Conservation (phyloP, 2,113 vertebrate genomes). For the Esox niger region DNA sequence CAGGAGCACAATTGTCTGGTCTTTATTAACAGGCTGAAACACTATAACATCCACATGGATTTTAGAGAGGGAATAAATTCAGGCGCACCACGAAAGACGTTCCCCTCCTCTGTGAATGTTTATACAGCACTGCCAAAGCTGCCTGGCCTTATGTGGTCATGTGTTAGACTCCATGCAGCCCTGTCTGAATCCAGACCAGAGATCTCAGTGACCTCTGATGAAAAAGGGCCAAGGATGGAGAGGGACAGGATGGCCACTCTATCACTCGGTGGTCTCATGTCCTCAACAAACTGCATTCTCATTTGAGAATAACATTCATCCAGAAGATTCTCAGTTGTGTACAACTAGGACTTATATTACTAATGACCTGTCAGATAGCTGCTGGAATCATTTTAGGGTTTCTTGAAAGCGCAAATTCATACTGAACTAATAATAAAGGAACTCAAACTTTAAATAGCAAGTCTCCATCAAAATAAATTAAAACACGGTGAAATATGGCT, state of each 20-base stretch:
- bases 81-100: slow-evolving; percentile 38
- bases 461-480: too few relatives aligned
- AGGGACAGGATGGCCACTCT: slow-evolving; percentile 11
- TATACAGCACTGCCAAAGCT: slow-evolving; percentile 60
- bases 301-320: not conserved
- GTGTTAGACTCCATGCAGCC: slow-evolving; percentile 36
- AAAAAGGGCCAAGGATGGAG: slow-evolving; percentile 47
- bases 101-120: slow-evolving; percentile 62
- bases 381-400: too few relatives aligned
- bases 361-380: too few relatives aligned
- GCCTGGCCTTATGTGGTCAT: slow-evolving; percentile 78
- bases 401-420: too few relatives aligned
- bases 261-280: slow-evolving; percentile 4
- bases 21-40: not conserved
- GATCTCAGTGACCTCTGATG: slow-evolving; percentile 48
- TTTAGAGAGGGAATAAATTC: slow-evolving; percentile 23
- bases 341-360: too few relatives aligned
- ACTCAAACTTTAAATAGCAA: too few relatives aligned
- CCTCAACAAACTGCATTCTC: slow-evolving; percentile 1
- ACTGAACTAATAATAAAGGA: too few relatives aligned
- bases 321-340: too few relatives aligned
- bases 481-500: too few relatives aligned
- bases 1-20: not conserved
- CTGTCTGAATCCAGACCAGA: slow-evolving; percentile 53
- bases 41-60: slow-evolving; percentile 5